Base-by-base conservation (phyloP, 1,140 invertebrate species). In the Rhynchophorus ferrugineus region DNA sequence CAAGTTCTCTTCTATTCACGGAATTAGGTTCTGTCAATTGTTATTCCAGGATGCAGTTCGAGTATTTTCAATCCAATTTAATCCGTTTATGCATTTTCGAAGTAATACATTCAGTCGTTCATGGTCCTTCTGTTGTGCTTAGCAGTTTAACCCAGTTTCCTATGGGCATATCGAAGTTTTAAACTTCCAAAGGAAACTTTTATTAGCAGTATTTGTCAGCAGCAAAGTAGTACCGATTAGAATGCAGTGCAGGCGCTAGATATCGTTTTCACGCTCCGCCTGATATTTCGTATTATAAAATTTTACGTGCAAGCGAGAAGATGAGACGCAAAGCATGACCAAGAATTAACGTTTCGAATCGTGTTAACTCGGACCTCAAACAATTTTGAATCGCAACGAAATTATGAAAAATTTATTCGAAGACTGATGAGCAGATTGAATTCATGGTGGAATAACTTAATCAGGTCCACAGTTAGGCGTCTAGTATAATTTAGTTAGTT, bases 171-270 rank as follows among this genome's bases (percentile, higher is more conserved):
- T 37, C 35, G 11, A 37, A 37, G 35, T 37, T 37, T 37, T 16
- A 13, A 37, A 37, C 35, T 37, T 16, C 13, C 17, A 37, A 37
- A 13, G 35, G 17, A 37, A 37, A 37, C 9, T 37, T 37, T 37
- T 37, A 37, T 37, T 37, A 37, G 35, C 13, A 37, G 17, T 37
- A 37, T 37, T 37, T 37, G 35, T 37, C 35, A 37, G 17, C 35
- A 16, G 35, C 6, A n/a, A 13, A 16, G 13, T 16, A 37, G 35
- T n/a, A 16, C 35, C 35, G 17, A 16, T 37, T 16, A 6, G 8
- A 16, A 37, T 37, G 35, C 35, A 37, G n/a, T 13, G 17, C 35
- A 37, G 6, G 13, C 35, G 14, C 13, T 16, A 37, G 35, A 16
- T 16, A 16, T 37, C 13, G n/a, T n/a, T 37, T 13, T 37, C 35